Evolutionary conservation across 2,113 vertebrate genomes (phyloP), one percentile per base, ranked within the genome.

Genomic region (Cisticola juncidis): DNA sequence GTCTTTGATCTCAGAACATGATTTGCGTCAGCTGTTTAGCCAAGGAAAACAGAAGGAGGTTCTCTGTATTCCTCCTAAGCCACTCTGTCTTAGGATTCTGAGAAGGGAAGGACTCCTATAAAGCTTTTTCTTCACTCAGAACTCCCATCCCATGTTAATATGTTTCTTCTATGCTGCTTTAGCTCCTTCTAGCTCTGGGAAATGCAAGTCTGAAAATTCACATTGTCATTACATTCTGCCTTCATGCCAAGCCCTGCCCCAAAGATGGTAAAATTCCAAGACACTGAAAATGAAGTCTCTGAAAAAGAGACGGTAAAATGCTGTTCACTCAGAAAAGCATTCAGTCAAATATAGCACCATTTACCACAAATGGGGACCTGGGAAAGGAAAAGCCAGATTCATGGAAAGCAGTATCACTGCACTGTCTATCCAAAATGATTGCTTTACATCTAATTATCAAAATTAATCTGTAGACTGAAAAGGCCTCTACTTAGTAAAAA

Each of bases 241-340:
- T 22, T 60, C 14, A 2, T 70, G 90, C 88, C 92, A 96, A 97
- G 82, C 56, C 60, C 85, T 90, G 79, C 64, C 76, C 90, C 68
- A 71, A 73, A 86, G 71, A 71, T 48, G 60, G 33, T 86, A 56
- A 78, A 54, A 56, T 86, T 93, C 45, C 71, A 61, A 70, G 71
- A 35, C 42, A 44, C 45, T 82, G 60, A 66, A 88, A 85, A 42
- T 51, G 2, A 85, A 64, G 38, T 68, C 60, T 86, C 80, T 51
- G 21, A 62, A 92, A 86, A 80, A 77, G 29, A 72, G 45, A 69
- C 6, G 8, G 18, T 69, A 60, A 82, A 88, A 77, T 57, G 28
- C 25, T 69, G 21, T 61, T 88, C 21, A 5, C 35, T 71, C 35
- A 60, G 38, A 56, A 94, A 74, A 92, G 29, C 40, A 3, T 81